Conservation (phyloP, 2,797 vertebrate genomes). For the Vipera ursinii region DNA sequence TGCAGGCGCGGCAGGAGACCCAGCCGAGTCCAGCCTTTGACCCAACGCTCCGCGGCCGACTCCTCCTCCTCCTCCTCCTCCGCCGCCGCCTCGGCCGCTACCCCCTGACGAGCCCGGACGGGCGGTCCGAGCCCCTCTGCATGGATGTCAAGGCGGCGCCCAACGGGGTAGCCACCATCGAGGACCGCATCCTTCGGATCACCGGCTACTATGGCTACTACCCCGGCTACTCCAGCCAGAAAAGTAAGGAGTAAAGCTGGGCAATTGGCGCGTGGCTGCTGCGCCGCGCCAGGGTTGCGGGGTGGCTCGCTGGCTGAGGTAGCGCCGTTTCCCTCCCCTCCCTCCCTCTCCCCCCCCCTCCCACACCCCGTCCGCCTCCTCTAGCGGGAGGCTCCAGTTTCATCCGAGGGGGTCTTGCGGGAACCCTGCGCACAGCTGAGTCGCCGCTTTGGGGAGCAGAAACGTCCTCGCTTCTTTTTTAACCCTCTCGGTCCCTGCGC, state of each 20-base stretch:
- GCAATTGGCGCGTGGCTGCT: not conserved
- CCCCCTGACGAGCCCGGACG: conserved; percentile 1
- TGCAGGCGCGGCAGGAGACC: conserved; percentile 24
- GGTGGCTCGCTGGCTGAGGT: not conserved
- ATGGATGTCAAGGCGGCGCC: conserved; percentile 86
- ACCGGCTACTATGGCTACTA: conserved; percentile 99
- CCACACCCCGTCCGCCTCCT: not conserved
- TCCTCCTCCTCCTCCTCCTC: not conserved
- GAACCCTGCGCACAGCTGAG: not conserved
- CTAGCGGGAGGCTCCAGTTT: not conserved
- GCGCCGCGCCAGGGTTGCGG: not conserved
- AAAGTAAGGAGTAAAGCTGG: conserved; percentile 80
- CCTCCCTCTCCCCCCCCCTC: rapidly evolving
- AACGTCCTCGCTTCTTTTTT: too few species aligned
- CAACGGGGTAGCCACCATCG: conserved; percentile 95
- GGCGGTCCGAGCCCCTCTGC: conserved; percentile 59
- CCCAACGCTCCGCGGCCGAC: not conserved
- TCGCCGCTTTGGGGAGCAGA: not conserved
- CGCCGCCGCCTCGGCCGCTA: not conserved
- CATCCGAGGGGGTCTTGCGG: not conserved
- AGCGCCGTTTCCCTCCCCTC: not conserved
- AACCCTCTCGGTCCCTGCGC: not conserved
- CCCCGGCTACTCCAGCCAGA: conserved; percentile 94
- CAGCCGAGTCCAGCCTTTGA: not conserved
- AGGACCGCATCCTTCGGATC: conserved; percentile 95